Percentiles rank a stretch among this genome's conserved stretches.
Evolutionary conservation across 2,113 vertebrate genomes (phyloP).

Genomic region (Rhinogobius similis): DNA sequence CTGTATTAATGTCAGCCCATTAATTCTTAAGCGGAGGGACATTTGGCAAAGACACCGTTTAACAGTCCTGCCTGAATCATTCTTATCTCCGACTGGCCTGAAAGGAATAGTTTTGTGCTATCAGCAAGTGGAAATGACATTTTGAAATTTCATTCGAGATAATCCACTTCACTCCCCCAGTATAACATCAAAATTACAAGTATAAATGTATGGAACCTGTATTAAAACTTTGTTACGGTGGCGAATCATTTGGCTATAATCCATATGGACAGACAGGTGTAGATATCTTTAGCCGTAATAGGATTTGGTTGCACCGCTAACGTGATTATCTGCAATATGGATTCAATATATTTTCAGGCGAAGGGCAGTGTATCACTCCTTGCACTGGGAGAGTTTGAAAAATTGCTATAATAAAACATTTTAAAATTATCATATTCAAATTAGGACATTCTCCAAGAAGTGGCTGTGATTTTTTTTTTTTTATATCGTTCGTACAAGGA

Average conservation of each 20-base stretch:
- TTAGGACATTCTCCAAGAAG: not conserved
- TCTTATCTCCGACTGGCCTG: conserved; percentile 88
- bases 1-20: conserved; percentile 96
- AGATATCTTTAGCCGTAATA: conserved; percentile 70
- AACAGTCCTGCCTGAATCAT: conserved; percentile 85
- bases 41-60: conserved; percentile 85
- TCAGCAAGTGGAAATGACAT: conserved; percentile 93
- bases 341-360: conserved; percentile 58
- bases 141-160: conserved; percentile 92
- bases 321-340: conserved; percentile 61
- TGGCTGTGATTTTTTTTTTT: not conserved
- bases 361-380: conserved; percentile 25
- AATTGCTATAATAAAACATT: conserved; percentile 9
- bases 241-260: conserved; percentile 79
- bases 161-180: conserved; percentile 89
- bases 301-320: conserved; percentile 68
- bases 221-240: conserved; percentile 86
- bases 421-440: conserved; percentile 24
- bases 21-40: conserved; percentile 83
- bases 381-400: conserved; percentile 6
- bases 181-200: conserved; percentile 92
- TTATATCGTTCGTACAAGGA: not conserved
- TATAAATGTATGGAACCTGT: conserved; percentile 80
- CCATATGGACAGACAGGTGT: conserved; percentile 80
- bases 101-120: conserved; percentile 96